phyloP scores from a whole-genome alignment of 2,888 invertebrate genomes.

The Pogonocherus hispidulus region DNA sequence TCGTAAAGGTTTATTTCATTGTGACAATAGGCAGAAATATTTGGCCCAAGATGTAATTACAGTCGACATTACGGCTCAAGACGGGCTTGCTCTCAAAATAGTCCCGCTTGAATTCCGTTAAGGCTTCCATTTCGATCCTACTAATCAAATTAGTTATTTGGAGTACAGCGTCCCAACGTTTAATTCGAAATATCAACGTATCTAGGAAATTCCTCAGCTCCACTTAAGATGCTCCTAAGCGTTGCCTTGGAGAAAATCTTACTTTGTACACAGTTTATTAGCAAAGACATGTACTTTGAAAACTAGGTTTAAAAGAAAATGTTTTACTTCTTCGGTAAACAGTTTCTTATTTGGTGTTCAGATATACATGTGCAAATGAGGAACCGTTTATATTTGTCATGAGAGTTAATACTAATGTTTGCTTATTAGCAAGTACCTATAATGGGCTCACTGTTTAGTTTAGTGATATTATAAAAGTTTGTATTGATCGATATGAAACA shows the following conservation, averaged over 20 bases:
- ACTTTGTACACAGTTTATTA: no score
- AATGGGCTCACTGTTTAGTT: no score
- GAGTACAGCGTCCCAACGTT: slow-evolving; percentile 5
- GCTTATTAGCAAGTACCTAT: no score
- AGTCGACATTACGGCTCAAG: background rate
- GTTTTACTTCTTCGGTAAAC: no score
- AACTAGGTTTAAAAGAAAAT: background rate
- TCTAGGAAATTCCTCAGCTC: background rate
- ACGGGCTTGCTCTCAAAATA: background rate
- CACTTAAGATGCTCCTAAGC: background rate
- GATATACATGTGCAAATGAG: no score
- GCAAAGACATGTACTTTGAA: background rate
- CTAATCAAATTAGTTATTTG: slow-evolving; percentile 19
- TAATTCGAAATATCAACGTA: slow-evolving; percentile 7
- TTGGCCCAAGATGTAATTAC: background rate
- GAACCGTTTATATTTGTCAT: no score
- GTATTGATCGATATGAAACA: no score
- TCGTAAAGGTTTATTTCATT: background rate
- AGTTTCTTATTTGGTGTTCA: no score
- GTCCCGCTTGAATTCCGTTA: slow-evolving; percentile 6
- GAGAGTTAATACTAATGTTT: no score
- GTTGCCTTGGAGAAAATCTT: background rate
- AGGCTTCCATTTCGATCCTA: slow-evolving; percentile 9
- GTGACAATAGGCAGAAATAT: background rate
- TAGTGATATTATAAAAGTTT: no score